Base-by-base conservation (phyloP, 2,113 vertebrate genomes). In the Hippopotamus amphibius region DNA sequence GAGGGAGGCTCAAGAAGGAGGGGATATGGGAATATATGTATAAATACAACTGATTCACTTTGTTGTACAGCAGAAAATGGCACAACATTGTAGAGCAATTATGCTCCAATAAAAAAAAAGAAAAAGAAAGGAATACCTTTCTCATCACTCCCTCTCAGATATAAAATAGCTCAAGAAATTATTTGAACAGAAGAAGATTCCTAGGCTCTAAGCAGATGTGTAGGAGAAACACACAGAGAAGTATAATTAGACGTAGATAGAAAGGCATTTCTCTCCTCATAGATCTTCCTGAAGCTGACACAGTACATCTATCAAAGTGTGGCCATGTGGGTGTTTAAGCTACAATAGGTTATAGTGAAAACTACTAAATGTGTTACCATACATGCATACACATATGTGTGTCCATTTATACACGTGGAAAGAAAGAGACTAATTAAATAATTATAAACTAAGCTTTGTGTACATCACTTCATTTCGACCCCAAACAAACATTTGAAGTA, bases 41-140 rank as follows among this genome's bases (percentile, higher is more conserved):
- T 37, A 37, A 37, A 37, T 37, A 37, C 37, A 37, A 37, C 37
- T 37, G 37, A 37, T 37, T 37, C 37, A 37, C 37, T 37, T 37
- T 37, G 37, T 37, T 37, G 37, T 37, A 37, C 37, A 37, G 37
- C 37, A 37, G 37, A 37, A 37, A 37, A 2, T 37, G 37, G 37
- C 37, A 37, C 37, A 37, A 37, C 37, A 37, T 37, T 37, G 37
- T 37, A 37, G 2, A 37, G 37, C 37, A 37, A 37, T 37, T 37
- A 37, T 37, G 37, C 37, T 37, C 37, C 37, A 37, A 37, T 37
- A 37, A 37, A 37, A 37, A 37, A 37, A 37, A 37, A 37, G 37
- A 37, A 96, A 92, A 87, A 83, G 69, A 69, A 85, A 96, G 72
- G 74, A 71, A 82, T 46, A 26, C 3, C 19, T 72, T 85, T 74